Percentiles rank a stretch among this genome's conserved stretches.
Conservation (phyloP, 2,888 invertebrate genomes). For the Microctonus aethiopoides region DNA sequence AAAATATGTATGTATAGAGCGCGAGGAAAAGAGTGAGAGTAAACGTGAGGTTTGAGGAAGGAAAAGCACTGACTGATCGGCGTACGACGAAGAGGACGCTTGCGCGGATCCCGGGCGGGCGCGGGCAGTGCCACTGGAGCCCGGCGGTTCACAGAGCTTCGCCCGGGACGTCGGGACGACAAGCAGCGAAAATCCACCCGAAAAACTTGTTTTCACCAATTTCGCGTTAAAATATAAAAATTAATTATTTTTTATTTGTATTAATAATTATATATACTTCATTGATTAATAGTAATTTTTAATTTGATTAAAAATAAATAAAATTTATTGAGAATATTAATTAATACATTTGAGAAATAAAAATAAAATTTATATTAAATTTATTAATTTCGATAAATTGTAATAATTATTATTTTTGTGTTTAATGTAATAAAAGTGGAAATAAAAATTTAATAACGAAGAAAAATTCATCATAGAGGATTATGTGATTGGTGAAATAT, state of each 20-base stretch:
- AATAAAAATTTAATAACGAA: neutral
- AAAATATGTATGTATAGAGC: neutral
- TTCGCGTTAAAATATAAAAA: too few relatives aligned
- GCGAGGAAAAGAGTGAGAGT: neutral
- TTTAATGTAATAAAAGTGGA: neutral
- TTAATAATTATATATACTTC: too few relatives aligned
- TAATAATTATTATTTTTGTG: neutral
- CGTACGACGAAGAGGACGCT: constrained; percentile 61
- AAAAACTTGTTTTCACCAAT: constrained; percentile 43
- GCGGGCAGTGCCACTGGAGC: constrained; percentile 66
- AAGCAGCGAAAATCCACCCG: constrained; percentile 55
- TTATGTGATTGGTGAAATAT: constrained; percentile 12
- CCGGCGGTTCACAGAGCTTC: constrained; percentile 66
- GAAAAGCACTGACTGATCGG: constrained; percentile 57
- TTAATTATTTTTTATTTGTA: too few relatives aligned
- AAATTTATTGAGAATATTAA: too few relatives aligned
- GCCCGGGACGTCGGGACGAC: constrained; percentile 65
- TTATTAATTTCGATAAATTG: too few relatives aligned
- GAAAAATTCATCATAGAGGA: constrained; percentile 7
- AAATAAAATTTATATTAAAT: too few relatives aligned
- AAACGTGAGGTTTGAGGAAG: constrained; percentile 37
- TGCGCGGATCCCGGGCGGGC: constrained; percentile 67
- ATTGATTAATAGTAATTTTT: too few relatives aligned
- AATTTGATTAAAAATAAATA: too few relatives aligned
- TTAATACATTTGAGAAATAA: too few relatives aligned